Evolutionary conservation across 2,113 vertebrate genomes (phyloP).

Genomic region (Caloenas nicobarica): DNA sequence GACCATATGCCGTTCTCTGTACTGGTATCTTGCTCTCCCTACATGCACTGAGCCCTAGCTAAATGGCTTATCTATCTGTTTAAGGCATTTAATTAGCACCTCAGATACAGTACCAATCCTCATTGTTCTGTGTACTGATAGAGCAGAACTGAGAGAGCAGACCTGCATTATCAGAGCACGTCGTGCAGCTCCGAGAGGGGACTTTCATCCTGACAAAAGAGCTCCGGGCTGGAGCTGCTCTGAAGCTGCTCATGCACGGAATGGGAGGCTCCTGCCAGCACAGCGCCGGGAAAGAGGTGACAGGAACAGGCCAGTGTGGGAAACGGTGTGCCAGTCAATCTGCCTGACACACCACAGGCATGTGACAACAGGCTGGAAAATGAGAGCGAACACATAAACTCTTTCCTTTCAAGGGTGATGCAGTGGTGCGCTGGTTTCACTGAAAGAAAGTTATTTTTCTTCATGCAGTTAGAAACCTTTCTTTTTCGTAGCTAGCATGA

Average conservation of each 20-base stretch:
- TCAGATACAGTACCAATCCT: neutral
- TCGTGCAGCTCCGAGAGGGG: neutral
- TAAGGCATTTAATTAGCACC: conserved; percentile 37
- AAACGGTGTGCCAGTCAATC: fast-evolving
- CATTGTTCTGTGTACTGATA: neutral
- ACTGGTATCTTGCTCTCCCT: neutral
- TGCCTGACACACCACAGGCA: fast-evolving
- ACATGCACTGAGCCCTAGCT: neutral
- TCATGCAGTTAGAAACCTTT: no score
- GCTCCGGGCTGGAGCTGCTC: neutral
- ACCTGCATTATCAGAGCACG: neutral
- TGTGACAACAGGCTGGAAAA: neutral
- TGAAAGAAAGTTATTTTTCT: no score
- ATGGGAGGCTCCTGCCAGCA: neutral
- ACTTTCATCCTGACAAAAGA: neutral
- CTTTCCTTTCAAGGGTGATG: neutral
- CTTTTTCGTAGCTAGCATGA: no score
- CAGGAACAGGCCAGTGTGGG: neutral
- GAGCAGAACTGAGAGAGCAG: neutral
- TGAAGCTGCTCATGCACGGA: neutral
- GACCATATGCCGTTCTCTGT: neutral
- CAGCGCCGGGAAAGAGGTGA: neutral
- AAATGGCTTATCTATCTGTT: conserved; percentile 11
- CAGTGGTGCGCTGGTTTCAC: neutral
- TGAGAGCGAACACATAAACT: neutral